Evolutionary conservation across 2,888 invertebrate genomes (phyloP).

Genomic region (Octonoba sinensis): DNA sequence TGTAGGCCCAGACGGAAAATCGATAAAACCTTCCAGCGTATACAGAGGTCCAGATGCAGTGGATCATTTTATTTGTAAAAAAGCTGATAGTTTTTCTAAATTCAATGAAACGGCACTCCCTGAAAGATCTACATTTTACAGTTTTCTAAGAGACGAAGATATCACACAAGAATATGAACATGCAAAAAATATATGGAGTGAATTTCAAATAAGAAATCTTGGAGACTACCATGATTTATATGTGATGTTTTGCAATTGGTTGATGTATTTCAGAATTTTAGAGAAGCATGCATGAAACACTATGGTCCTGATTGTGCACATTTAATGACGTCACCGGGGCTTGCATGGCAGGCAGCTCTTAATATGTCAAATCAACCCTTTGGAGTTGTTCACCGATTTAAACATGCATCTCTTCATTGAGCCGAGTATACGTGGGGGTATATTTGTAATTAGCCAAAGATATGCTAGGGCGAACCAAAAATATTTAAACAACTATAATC

Average conservation of each 20-base stretch:
- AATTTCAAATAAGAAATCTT: slow-evolving; percentile 56
- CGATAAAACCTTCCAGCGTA: background rate
- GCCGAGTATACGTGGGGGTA: slow-evolving; percentile 43
- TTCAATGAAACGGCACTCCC: background rate
- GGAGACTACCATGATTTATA: slow-evolving; percentile 67
- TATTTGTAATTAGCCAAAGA: slow-evolving; percentile 4
- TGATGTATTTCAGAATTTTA: slow-evolving; percentile 67
- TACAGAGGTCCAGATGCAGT: slow-evolving; percentile 1
- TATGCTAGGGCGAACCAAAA: slow-evolving; percentile 48
- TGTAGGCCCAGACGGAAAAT: background rate
- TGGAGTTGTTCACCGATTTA: slow-evolving; percentile 65
- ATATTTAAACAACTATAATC: slow-evolving; percentile 23
- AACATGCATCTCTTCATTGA: slow-evolving; percentile 64
- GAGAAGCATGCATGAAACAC: slow-evolving; percentile 64
- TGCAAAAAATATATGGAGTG: slow-evolving; percentile 12
- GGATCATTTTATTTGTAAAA: background rate
- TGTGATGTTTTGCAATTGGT: slow-evolving; percentile 66
- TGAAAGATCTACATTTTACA: background rate
- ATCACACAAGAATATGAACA: slow-evolving; percentile 15
- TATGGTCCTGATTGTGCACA: slow-evolving; percentile 67
- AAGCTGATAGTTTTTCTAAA: background rate
- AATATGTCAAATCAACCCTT: slow-evolving; percentile 50
- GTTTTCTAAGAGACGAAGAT: background rate
- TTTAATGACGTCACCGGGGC: slow-evolving; percentile 66
- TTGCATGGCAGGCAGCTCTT: slow-evolving; percentile 54